A percentile compares a stretch with the other conserved stretches of the same genome.
Evolutionary conservation across 2,113 vertebrate species (phyloP).

Genomic region (Salvelinus alpinus): DNA sequence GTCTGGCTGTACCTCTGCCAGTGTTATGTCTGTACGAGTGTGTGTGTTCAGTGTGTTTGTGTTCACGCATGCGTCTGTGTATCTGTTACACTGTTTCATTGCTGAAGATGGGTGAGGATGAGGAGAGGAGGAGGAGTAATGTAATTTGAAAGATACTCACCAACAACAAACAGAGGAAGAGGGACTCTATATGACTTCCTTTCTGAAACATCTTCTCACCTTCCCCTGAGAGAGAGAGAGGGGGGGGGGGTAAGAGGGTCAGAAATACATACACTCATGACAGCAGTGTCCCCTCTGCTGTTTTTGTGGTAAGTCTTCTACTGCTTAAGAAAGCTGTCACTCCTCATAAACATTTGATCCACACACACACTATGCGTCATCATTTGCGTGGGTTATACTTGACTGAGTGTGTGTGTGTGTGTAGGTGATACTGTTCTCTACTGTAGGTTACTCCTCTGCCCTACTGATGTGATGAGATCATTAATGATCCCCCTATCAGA

Average conservation of each 20-base stretch:
- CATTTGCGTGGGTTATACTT: neutral
- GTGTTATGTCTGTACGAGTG: neutral
- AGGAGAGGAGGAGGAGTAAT: neutral
- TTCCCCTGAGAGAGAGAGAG: constrained; percentile 68
- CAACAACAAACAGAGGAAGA: constrained; percentile 83
- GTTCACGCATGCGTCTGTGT: neutral
- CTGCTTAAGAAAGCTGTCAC: constrained; percentile 41
- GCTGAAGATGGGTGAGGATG: neutral
- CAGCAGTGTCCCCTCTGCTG: constrained; percentile 28
- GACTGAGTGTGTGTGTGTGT: neutral
- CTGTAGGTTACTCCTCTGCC: neutral
- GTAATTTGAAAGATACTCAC: constrained; percentile 70
- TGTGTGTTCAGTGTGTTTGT: too few species aligned
- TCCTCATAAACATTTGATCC: constrained; percentile 50
- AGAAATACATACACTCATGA: neutral
- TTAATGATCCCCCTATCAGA: too few species aligned
- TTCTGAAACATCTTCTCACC: constrained; percentile 77
- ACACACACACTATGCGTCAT: constrained; percentile 16
- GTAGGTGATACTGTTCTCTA: neutral
- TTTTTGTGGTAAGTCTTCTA: constrained; percentile 35
- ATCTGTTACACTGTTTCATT: neutral
- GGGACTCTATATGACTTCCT: constrained; percentile 68
- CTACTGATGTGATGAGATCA: neutral
- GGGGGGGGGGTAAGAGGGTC: constrained; percentile 28
- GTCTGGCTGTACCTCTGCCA: constrained; percentile 34